Conservation (phyloP, 1,140 invertebrate genomes). For the Acromyrmex heyeri region DNA sequence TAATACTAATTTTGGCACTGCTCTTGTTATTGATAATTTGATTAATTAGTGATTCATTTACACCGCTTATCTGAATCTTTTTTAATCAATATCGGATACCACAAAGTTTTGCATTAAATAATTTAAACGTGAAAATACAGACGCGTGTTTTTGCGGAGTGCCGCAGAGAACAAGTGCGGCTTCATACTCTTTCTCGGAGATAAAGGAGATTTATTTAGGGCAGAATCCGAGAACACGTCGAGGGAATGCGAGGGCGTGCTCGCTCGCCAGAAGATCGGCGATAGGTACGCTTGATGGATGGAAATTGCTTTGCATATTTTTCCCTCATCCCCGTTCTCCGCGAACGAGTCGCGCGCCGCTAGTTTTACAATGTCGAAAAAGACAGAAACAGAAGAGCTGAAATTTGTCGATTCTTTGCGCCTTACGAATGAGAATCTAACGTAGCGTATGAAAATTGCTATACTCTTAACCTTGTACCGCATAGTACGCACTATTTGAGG, state of each 20-base stretch:
- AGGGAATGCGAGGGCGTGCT: constrained; percentile 52
- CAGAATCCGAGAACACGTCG: constrained; percentile 67
- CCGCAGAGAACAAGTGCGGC: constrained; percentile 30
- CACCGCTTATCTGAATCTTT: background rate
- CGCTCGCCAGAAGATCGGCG: constrained; percentile 20
- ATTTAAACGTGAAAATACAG: constrained; percentile 21
- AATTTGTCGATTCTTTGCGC: constrained; percentile 38
- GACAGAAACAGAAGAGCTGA: constrained; percentile 44
- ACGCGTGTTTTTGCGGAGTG: background rate
- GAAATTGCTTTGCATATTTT: constrained; percentile 75
- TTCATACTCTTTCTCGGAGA: constrained; percentile 62
- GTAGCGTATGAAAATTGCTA: constrained; percentile 19
- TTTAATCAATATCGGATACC: background rate
- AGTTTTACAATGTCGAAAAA: constrained; percentile 48
- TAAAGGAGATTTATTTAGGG: constrained; percentile 73
- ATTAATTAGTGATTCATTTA: background rate
- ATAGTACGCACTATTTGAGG: too few relatives aligned
- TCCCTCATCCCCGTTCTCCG: background rate
- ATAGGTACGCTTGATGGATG: constrained; percentile 71
- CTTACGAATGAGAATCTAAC: constrained; percentile 20
- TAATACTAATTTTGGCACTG: too few relatives aligned
- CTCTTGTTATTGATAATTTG: too few relatives aligned
- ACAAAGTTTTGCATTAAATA: background rate
- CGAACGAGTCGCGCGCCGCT: background rate
- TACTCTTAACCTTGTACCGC: too few relatives aligned